Percentiles rank a stretch among this genome's conserved stretches.
These are phyloP conservation scores for Fragum fragum DNA, from an alignment of 2,888 invertebrate genomes.

Conservation along the genomic window DNA sequence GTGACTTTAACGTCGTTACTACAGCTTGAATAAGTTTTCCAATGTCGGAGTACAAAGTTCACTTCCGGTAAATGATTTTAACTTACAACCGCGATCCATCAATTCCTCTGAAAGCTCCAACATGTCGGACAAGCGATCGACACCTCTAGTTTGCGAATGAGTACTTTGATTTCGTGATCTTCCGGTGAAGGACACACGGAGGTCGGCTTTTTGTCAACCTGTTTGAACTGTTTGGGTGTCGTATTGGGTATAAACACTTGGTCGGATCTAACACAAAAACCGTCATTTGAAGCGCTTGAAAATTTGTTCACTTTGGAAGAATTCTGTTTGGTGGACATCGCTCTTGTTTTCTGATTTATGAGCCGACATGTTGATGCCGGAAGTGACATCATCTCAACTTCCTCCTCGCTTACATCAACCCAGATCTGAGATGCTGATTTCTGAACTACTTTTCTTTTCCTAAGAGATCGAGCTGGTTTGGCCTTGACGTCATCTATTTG, in stretches of 20 bases:
- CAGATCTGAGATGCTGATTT: constrained; percentile 37
- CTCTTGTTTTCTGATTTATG: constrained; percentile 52
- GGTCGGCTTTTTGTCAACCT: constrained; percentile 43
- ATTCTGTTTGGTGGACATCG: constrained; percentile 9
- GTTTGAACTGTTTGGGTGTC: constrained; percentile 26
- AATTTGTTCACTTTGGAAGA: constrained; percentile 21
- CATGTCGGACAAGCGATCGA: constrained; percentile 72
- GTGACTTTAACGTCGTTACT: too few species aligned
- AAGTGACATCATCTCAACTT: constrained; percentile 57
- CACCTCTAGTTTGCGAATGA: constrained; percentile 47
- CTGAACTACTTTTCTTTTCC: constrained; percentile 39
- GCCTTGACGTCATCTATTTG: neutral
- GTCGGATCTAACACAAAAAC: constrained; percentile 62
- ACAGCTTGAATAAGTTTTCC: too few species aligned
- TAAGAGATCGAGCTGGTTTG: constrained; percentile 26
- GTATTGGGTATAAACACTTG: constrained; percentile 42
- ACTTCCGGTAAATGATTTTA: too few species aligned
- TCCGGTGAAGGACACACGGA: constrained; percentile 64
- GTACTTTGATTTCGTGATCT: constrained; percentile 46
- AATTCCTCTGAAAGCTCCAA: constrained; percentile 71
- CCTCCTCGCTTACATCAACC: constrained; percentile 51
- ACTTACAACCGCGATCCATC: too few species aligned
- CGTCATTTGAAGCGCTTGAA: constrained; percentile 47
- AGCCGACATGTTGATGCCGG: constrained; percentile 57
- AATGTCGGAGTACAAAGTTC: too few species aligned